A percentile compares a stretch with the other conserved stretches of the same genome.
Conservation (phyloP, 2,113 vertebrate species). For the Zosterops japonicus region DNA sequence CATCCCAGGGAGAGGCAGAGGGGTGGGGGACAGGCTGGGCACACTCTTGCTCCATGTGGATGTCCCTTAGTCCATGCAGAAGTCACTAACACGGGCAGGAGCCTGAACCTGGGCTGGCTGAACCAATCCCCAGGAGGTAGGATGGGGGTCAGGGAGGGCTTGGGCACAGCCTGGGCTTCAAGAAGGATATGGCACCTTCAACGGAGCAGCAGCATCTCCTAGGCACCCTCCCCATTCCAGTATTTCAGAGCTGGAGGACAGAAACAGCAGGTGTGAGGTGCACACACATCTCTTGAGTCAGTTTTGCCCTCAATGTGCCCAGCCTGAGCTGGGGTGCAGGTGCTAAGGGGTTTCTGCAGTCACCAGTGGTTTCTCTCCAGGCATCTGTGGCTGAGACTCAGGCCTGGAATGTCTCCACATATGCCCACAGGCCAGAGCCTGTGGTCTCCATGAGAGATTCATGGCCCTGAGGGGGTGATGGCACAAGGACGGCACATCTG, state of each 20-base stretch:
- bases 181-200: not conserved
- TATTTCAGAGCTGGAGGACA: not conserved
- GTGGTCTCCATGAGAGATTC: not conserved
- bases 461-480: fast-evolving
- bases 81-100: fast-evolving
- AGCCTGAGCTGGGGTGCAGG: not conserved
- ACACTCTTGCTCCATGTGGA: not conserved
- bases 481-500: not conserved
- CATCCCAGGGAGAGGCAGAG: not conserved
- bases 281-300: not conserved
- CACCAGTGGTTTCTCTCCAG: not conserved
- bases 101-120: not conserved
- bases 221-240: not conserved
- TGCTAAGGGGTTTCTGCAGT: not conserved
- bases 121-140: not conserved
- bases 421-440: not conserved
- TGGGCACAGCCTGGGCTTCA: not conserved
- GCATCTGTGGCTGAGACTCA: not conserved
- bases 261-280: not conserved
- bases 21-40: not conserved
- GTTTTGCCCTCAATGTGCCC: fast-evolving
- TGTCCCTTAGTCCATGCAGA: not conserved
- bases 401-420: not conserved
- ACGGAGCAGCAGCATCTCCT: not conserved
- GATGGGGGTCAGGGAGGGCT: not conserved